Conservation (phyloP, 2,113 vertebrate genomes). For the Tauraco erythrolophus region DNA sequence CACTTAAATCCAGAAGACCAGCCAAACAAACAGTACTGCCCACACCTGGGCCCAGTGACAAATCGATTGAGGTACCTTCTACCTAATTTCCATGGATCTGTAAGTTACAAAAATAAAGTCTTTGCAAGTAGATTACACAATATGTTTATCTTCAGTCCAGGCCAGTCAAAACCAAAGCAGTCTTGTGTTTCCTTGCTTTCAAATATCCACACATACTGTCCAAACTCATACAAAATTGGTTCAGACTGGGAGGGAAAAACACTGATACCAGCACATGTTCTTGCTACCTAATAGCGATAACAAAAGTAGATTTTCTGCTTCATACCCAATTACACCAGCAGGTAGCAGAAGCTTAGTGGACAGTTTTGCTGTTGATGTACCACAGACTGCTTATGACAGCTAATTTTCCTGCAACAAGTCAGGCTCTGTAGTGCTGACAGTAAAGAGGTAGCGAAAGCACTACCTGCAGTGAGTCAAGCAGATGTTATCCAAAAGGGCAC, state of each 20-base stretch:
- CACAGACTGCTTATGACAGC: background rate
- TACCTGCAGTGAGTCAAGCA: background rate
- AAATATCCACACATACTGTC: background rate
- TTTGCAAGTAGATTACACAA: background rate
- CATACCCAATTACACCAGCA: background rate
- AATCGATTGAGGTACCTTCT: background rate
- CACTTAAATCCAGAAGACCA: background rate
- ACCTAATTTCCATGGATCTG: background rate
- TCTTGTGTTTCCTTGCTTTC: background rate
- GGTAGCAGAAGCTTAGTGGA: background rate
- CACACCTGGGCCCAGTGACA: background rate
- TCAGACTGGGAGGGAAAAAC: background rate
- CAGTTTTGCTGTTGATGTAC: background rate
- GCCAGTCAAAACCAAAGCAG: background rate
- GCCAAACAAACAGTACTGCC: background rate
- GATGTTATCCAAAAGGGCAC: background rate
- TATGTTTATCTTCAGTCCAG: fast-evolving
- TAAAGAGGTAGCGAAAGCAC: background rate
- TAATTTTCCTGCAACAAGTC: background rate
- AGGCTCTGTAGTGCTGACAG: background rate
- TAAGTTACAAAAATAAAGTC: background rate
- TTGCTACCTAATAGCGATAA: background rate
- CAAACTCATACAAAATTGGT: background rate
- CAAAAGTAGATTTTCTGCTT: background rate
- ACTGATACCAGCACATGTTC: background rate